Percentiles rank a stretch among this genome's conserved stretches.
Evolutionary conservation across 2,797 vertebrate genomes (phyloP).

Genomic region (Trachops cirrhosus): DNA sequence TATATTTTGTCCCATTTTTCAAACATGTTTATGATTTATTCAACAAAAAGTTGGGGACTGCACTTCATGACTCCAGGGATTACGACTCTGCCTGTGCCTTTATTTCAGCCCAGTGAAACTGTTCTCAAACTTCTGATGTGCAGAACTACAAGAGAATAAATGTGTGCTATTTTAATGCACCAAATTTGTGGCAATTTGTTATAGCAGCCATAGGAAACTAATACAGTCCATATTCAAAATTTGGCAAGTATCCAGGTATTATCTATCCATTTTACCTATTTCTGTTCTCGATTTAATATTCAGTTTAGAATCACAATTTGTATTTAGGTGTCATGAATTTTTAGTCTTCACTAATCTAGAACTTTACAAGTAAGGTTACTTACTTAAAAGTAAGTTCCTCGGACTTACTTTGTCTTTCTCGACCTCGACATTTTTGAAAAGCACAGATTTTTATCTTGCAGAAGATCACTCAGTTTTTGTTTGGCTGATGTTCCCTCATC

Average conservation of each 20-base stretch:
- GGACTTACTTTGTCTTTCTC: neutral
- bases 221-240: neutral
- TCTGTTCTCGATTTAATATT: neutral
- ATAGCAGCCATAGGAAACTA: neutral
- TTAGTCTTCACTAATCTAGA: neutral
- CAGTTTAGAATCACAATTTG: neutral
- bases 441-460: neutral
- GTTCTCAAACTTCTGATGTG: neutral
- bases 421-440: neutral
- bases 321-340: neutral
- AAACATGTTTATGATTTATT: neutral
- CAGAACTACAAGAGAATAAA: neutral
- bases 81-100: neutral
- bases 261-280: neutral
- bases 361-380: neutral
- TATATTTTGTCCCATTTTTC: neutral
- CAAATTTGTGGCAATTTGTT: neutral
- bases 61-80: neutral
- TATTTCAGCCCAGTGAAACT: neutral
- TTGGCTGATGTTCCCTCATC: neutral
- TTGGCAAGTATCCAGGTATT: neutral
- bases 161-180: neutral
- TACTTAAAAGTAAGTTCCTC: neutral
- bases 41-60: neutral
- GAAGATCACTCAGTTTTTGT: neutral